These are phyloP conservation scores for Temnothorax unifasciatus DNA, from an alignment of 2,888 invertebrate species.

Conservation along the genomic window DNA sequence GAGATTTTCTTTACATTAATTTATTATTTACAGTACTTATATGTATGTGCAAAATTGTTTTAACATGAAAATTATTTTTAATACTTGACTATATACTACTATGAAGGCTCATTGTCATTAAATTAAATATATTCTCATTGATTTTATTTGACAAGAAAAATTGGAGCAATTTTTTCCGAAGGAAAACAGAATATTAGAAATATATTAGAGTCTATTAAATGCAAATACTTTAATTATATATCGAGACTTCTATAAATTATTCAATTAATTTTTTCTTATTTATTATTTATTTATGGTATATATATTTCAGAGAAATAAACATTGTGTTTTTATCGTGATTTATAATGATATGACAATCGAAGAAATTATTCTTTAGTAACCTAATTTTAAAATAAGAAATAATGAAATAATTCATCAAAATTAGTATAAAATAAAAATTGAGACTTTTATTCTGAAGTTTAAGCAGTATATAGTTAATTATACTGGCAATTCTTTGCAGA, in stretches of 20 bases:
- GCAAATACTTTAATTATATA: not conserved
- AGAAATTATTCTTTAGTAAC: not conserved
- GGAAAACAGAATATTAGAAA: not conserved
- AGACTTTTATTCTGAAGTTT: not conserved
- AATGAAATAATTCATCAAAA: slow-evolving; percentile 27
- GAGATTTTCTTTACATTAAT: not conserved
- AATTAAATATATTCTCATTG: not conserved
- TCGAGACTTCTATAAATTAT: not conserved
- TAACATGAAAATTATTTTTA: slow-evolving; percentile 3
- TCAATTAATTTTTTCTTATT: not conserved
- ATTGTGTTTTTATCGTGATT: slow-evolving; percentile 1
- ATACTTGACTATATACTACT: not conserved
- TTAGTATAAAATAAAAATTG: slow-evolving; percentile 20
- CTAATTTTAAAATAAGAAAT: slow-evolving; percentile 1
- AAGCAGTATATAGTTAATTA: slow-evolving; percentile 36
- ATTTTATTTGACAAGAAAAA: not conserved
- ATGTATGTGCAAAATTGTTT: not conserved
- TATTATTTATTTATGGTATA: not conserved
- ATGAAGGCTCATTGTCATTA: not conserved
- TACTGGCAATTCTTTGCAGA: slow-evolving; percentile 17
- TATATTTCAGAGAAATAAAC: not conserved
- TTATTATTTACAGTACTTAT: not conserved
- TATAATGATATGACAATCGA: not conserved
- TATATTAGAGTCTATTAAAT: not conserved
- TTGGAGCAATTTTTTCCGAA: not conserved